phyloP scores from a whole-genome alignment of 2,113 vertebrate genomes.

The Catharus fuscescens region DNA sequence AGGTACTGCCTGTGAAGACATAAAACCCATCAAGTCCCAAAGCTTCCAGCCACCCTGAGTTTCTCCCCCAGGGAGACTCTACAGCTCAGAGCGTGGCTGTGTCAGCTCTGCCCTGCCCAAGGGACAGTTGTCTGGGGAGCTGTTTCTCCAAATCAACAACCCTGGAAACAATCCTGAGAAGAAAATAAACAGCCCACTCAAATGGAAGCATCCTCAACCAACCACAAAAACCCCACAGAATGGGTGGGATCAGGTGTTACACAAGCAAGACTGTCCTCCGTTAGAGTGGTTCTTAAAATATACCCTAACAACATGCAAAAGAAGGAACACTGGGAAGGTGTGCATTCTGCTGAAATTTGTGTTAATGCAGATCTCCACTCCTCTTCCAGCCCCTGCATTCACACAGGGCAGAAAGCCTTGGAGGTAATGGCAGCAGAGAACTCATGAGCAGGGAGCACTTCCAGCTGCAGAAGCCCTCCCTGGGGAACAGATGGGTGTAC shows the following conservation, averaged over 20 bases:
- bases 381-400: background rate
- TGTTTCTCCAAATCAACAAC: background rate
- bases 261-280: background rate
- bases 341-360: background rate
- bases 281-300: fast-evolving
- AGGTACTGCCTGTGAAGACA: background rate
- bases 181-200: background rate
- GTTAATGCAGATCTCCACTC: background rate
- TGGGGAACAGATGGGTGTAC: fast-evolving
- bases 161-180: background rate
- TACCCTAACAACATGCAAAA: background rate
- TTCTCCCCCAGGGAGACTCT: background rate
- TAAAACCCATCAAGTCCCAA: background rate
- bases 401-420: background rate
- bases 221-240: background rate
- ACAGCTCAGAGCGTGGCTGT: background rate
- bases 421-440: background rate
- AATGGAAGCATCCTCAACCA: background rate
- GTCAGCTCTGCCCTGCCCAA: background rate
- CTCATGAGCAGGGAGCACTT: background rate
- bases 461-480: background rate
- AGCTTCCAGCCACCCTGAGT: background rate
- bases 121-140: background rate
- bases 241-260: background rate
- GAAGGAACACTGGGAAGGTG: background rate